Conservation (phyloP, 2,113 vertebrate species). For the Sprattus sprattus region DNA sequence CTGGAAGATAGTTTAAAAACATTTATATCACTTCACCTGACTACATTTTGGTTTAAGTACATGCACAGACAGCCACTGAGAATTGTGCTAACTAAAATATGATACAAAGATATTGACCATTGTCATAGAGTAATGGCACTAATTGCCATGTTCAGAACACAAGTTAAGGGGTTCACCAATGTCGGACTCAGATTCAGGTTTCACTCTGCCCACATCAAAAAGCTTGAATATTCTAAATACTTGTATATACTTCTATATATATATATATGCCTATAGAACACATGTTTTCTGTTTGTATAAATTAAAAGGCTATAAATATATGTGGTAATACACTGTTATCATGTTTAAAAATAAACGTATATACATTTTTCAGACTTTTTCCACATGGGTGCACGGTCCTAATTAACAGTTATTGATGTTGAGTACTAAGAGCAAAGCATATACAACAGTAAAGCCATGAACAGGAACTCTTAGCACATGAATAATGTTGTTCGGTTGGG, state of each 20-base stretch:
- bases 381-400: no score
- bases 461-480: no score
- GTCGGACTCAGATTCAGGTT: not conserved
- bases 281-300: not conserved
- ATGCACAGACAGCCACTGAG: not conserved
- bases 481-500: not conserved
- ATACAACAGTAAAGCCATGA: no score
- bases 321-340: no score
- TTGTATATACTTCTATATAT: no score
- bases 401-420: no score
- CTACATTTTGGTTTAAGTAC: not conserved
- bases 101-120: not conserved
- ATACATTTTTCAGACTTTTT: no score
- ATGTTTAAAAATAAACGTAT: no score
- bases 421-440: no score
- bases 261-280: no score
- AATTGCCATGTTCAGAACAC: not conserved
- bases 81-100: not conserved
- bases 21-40: constrained; percentile 31
- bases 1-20: constrained; percentile 55
- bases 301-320: no score
- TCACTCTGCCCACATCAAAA: not conserved
- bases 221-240: not conserved
- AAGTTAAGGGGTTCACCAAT: not conserved
- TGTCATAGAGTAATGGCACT: not conserved